Percentiles rank a stretch among this genome's conserved stretches.
Evolutionary conservation across 30 jellyfish, hydroid and myxozoan genomes (phyloP).

Genomic region (Aurelia aurita complex sp. Pacific): DNA sequence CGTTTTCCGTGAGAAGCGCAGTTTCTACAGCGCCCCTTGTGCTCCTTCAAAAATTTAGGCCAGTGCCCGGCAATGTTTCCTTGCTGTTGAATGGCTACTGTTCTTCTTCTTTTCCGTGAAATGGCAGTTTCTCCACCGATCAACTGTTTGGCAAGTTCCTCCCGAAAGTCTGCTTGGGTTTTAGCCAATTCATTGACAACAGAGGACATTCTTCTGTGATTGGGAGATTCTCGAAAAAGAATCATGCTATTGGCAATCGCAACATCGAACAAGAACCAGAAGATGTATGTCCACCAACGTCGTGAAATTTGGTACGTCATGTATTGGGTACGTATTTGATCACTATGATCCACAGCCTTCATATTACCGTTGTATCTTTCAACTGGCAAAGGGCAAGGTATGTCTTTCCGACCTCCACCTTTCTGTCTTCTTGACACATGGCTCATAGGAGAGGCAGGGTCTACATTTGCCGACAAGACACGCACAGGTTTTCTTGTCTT

Average conservation of each 20-base stretch:
- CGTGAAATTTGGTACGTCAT: neutral
- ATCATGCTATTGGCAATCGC: neutral
- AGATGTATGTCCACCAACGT: conserved; percentile 18
- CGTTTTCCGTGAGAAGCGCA: too few relatives aligned
- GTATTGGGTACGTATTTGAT: too few relatives aligned
- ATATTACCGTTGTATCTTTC: neutral
- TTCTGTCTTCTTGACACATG: neutral
- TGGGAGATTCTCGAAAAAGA: conserved; percentile 11
- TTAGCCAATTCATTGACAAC: neutral
- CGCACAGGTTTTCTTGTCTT: neutral
- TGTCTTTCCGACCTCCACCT: neutral
- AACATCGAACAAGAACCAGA: neutral
- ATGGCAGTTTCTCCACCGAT: too few relatives aligned
- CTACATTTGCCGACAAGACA: neutral
- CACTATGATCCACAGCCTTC: conserved; percentile 8
- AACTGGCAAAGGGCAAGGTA: neutral
- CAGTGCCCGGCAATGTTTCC: too few relatives aligned
- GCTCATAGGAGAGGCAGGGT: neutral
- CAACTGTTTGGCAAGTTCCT: neutral
- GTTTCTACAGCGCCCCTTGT: too few relatives aligned
- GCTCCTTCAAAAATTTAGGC: too few relatives aligned
- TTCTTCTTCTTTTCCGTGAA: too few relatives aligned
- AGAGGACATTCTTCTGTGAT: neutral
- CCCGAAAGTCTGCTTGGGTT: neutral
- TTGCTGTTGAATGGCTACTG: too few relatives aligned